These are phyloP conservation scores for Origma solitaria DNA, from an alignment of 2,113 vertebrate genomes.

Conservation along the genomic window DNA sequence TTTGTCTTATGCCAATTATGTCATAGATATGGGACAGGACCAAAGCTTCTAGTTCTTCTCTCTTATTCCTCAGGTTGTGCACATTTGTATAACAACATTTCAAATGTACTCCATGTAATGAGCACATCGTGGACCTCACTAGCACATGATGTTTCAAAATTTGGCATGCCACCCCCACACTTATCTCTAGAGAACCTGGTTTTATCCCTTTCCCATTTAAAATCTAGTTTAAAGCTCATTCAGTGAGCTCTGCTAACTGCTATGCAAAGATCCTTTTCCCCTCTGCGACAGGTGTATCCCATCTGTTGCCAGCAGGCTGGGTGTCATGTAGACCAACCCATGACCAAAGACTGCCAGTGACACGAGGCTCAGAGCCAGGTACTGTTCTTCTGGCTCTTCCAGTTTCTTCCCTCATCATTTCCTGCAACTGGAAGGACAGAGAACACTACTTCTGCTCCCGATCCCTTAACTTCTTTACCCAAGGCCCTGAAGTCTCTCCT, in stretches of 20 bases:
- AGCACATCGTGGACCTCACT: background rate
- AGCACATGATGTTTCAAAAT: background rate
- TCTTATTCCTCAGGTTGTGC: background rate
- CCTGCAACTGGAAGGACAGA: background rate
- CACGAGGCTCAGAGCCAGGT: background rate
- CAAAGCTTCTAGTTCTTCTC: background rate
- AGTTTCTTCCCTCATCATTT: background rate
- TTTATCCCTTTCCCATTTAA: background rate
- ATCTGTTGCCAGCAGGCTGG: background rate
- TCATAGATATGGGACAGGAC: background rate
- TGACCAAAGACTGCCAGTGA: background rate
- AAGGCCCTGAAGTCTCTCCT: background rate
- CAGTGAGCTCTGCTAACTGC: background rate
- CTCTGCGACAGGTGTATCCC: background rate
- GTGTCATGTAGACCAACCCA: background rate
- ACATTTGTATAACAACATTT: background rate
- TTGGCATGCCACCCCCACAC: background rate
- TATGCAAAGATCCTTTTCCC: background rate
- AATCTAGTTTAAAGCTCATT: background rate
- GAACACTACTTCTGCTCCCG: background rate
- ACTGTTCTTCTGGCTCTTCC: background rate
- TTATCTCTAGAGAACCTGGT: background rate
- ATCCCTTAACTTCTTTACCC: background rate
- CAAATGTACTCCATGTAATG: background rate
- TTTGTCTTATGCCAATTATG: background rate